These are phyloP conservation scores for Geodia barretti DNA, from an alignment of 37 sponge, comb jelly and placozoan species.

Conservation along the genomic window DNA sequence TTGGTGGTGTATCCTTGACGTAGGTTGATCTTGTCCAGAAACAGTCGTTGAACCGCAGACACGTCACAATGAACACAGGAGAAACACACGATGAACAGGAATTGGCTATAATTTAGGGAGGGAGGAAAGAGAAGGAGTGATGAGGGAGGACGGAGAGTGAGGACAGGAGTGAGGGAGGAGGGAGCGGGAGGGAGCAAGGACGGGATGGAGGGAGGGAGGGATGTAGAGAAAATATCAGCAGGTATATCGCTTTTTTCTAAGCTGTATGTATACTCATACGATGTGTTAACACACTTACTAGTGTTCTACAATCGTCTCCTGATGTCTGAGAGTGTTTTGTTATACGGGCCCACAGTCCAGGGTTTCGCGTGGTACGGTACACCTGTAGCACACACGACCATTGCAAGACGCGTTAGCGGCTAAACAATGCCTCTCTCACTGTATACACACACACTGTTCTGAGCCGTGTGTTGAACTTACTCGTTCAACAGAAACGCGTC, in stretches of 20 bases:
- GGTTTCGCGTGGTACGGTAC: constrained; percentile 55
- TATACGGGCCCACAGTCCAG: constrained; percentile 66
- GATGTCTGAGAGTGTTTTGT: constrained; percentile 40
- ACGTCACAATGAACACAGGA: constrained; percentile 59
- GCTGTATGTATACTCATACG: constrained; percentile 6
- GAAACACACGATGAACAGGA: constrained; percentile 72
- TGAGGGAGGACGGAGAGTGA: too few species aligned
- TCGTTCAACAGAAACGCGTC: constrained; percentile 94
- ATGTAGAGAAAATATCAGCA: background rate
- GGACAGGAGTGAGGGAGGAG: too few species aligned
- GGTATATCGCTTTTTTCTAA: background rate
- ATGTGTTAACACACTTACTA: background rate
- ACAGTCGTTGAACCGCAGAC: constrained; percentile 30
- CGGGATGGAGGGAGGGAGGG: background rate
- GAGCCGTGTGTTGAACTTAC: too few species aligned
- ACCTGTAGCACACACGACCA: background rate
- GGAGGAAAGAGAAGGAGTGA: too few species aligned
- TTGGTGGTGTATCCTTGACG: background rate
- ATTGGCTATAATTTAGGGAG: too few species aligned
- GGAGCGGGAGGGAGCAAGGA: background rate
- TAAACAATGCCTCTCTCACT: too few species aligned
- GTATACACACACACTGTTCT: too few species aligned
- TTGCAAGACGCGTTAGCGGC: too few species aligned
- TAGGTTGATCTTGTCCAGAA: background rate
- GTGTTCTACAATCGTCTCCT: constrained; percentile 62